Conservation (phyloP, 2,113 vertebrate genomes). For the Salvelinus namaycush region DNA sequence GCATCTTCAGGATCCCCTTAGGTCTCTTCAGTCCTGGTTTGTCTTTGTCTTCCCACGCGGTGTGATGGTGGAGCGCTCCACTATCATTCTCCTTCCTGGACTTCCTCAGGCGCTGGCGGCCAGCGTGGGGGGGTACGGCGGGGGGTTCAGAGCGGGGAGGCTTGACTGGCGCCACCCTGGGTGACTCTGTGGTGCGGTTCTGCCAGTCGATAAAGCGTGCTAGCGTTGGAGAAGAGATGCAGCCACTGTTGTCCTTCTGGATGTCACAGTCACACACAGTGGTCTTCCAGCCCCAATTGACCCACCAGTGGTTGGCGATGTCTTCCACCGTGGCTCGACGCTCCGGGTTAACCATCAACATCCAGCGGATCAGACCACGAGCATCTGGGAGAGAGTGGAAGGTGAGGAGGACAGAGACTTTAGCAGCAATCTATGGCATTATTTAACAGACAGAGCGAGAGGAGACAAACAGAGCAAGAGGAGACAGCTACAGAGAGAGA, state of each 20-base stretch:
- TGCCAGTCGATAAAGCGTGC: slow-evolving; percentile 96
- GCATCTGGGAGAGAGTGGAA: slow-evolving; percentile 76
- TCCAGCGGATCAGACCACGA: slow-evolving; percentile 97
- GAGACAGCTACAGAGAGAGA: no score
- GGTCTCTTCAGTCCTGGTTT: slow-evolving; percentile 89
- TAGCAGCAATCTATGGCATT: not conserved
- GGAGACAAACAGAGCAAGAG: no score
- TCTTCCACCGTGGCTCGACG: slow-evolving; percentile 95
- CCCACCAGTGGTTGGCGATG: slow-evolving; percentile 99
- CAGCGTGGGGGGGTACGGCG: slow-evolving; percentile 55
- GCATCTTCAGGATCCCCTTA: slow-evolving; percentile 94
- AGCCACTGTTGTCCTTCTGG: slow-evolving; percentile 77
- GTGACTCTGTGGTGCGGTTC: slow-evolving; percentile 73
- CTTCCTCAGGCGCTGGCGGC: slow-evolving; percentile 89
- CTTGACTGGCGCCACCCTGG: slow-evolving; percentile 63
- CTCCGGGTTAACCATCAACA: slow-evolving; percentile 99
- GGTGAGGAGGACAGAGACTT: not conserved
- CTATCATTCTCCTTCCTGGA: slow-evolving; percentile 92
- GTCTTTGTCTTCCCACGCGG: slow-evolving; percentile 77
- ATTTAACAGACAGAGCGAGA: no score
- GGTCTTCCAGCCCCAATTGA: slow-evolving; percentile 98
- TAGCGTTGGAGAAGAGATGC: slow-evolving; percentile 79
- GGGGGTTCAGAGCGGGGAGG: not conserved
- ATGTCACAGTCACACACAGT: slow-evolving; percentile 94
- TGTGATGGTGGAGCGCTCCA: slow-evolving; percentile 67